A percentile compares a stretch with the other conserved stretches of the same genome.
phyloP scores from a whole-genome alignment of 2,797 vertebrate genomes.

The Leptatherina wallacei region DNA sequence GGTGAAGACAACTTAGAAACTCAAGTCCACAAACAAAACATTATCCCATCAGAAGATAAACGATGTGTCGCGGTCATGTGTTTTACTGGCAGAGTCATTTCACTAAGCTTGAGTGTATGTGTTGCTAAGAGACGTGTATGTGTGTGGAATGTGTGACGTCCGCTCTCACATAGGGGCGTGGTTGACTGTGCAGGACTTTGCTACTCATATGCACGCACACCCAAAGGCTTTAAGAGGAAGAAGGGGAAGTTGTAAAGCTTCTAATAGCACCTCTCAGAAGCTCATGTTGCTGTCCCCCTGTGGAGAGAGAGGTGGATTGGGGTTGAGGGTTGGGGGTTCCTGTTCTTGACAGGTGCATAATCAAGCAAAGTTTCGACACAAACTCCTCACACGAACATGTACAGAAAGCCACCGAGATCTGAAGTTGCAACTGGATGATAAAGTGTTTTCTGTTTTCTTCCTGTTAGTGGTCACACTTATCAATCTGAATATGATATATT shows the following conservation, averaged over 20 bases:
- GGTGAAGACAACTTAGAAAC: conserved; percentile 66
- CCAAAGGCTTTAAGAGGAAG: conserved; percentile 60
- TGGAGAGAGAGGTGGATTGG: not conserved
- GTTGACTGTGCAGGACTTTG: conserved; percentile 64
- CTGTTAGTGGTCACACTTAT: not conserved
- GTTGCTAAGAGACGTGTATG: conserved; percentile 75
- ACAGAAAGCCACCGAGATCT: not conserved
- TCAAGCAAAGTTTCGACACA: conserved; percentile 44
- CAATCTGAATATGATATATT: not conserved
- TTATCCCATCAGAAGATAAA: conserved; percentile 59
- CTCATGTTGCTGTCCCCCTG: conserved; percentile 54
- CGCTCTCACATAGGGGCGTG: conserved; percentile 76
- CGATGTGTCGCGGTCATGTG: conserved; percentile 59
- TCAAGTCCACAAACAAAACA: conserved; percentile 68
- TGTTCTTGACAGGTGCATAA: conserved; percentile 67
- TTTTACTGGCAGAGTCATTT: conserved; percentile 70
- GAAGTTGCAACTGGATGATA: not conserved
- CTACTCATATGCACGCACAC: conserved; percentile 50
- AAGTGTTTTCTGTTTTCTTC: not conserved
- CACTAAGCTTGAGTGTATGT: conserved; percentile 59
- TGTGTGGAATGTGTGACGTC: conserved; percentile 84
- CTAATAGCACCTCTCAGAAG: conserved; percentile 72
- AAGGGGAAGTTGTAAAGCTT: conserved; percentile 80
- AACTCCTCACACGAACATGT: conserved; percentile 12
- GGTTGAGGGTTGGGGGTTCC: not conserved